A percentile compares a stretch with the other conserved stretches of the same genome.
Evolutionary conservation across 1,140 invertebrate genomes (phyloP).

Genomic region (Ctenoplectra terminalis): DNA sequence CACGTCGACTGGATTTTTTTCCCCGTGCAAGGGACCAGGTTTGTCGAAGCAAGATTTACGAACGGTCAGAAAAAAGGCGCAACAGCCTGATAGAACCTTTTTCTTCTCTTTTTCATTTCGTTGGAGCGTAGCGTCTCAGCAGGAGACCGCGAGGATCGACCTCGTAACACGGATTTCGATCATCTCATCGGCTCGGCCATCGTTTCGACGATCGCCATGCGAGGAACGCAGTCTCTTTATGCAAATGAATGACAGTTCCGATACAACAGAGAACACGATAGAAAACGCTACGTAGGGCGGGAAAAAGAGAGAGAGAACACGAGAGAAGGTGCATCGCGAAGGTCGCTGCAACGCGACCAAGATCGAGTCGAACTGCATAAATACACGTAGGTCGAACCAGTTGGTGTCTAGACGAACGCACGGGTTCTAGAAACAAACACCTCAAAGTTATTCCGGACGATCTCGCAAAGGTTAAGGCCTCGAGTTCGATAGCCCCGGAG

Average conservation of each 20-base stretch:
- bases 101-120: background rate
- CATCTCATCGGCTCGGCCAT: background rate
- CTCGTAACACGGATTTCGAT: constrained; percentile 17
- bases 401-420: constrained; percentile 49
- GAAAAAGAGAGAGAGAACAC: constrained; percentile 17
- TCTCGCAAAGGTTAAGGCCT: constrained; percentile 67
- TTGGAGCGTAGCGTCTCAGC: background rate
- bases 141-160: background rate
- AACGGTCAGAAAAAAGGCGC: background rate
- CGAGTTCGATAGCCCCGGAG: constrained; percentile 61
- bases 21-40: too few species aligned
- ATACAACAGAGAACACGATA: too few species aligned
- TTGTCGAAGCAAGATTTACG: background rate
- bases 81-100: background rate
- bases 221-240: constrained; percentile 17
- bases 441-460: constrained; percentile 51
- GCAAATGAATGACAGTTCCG: background rate
- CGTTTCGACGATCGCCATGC: background rate
- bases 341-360: background rate
- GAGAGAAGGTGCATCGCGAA: background rate
- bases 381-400: constrained; percentile 42
- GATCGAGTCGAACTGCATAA: background rate
- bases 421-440: constrained; percentile 53
- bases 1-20: too few species aligned
- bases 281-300: background rate